phyloP scores from a whole-genome alignment of 2,797 vertebrate genomes.

The Platalea minor region DNA sequence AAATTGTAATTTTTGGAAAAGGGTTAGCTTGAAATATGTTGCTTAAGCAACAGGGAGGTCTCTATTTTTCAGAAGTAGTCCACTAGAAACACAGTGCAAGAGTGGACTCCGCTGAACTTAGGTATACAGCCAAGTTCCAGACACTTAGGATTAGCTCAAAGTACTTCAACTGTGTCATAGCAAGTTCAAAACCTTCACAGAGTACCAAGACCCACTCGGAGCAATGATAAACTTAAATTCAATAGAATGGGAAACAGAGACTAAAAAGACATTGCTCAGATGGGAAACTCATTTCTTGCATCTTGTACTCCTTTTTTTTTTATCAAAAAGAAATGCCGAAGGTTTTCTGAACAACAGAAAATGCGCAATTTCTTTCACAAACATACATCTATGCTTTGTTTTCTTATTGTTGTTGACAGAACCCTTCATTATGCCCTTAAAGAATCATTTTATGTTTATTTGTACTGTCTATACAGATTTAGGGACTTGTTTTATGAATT shows the following conservation, averaged over 20 bases:
- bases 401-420: constrained; percentile 52
- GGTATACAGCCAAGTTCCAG: neutral
- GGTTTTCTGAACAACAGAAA: constrained; percentile 19
- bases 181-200: constrained; percentile 7
- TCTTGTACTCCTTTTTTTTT: neutral
- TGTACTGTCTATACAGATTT: constrained; percentile 49
- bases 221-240: neutral
- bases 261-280: neutral
- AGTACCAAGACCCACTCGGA: neutral
- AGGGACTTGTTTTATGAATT: constrained; percentile 53
- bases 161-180: neutral
- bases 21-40: neutral
- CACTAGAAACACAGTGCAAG: neutral
- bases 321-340: neutral
- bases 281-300: constrained; percentile 2
- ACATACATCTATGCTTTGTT: neutral
- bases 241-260: neutral
- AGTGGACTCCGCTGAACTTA: neutral
- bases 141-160: constrained; percentile 1
- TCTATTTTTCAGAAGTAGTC: neutral
- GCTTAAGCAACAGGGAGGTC: neutral
- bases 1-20: constrained; percentile 30
- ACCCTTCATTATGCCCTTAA: constrained; percentile 56
- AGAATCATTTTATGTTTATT: constrained; percentile 63
- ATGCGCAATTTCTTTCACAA: constrained; percentile 23